Evolutionary conservation across 1,140 invertebrate species (phyloP).

Genomic region (Pemphigus obesinymphae): DNA sequence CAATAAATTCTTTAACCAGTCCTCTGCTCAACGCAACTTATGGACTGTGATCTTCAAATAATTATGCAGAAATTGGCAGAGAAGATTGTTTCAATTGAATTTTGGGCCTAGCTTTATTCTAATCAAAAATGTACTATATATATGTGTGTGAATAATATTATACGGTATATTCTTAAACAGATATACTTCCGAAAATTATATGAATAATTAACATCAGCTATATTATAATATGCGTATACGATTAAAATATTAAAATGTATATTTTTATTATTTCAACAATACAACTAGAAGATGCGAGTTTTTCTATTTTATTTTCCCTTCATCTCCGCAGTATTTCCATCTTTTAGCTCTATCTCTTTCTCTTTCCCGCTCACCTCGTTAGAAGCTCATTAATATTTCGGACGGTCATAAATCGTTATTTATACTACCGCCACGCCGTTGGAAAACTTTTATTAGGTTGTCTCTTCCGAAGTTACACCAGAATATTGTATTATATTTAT

Average conservation of each 20-base stretch:
- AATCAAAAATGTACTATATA: too few species aligned
- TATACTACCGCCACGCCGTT: background rate
- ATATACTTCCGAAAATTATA: too few species aligned
- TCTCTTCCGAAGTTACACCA: background rate
- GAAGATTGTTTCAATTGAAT: too few species aligned
- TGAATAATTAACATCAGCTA: too few species aligned
- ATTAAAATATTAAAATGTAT: background rate
- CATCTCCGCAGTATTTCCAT: background rate
- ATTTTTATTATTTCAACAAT: background rate
- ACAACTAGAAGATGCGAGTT: background rate
- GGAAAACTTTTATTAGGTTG: constrained; percentile 23
- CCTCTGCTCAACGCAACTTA: too few species aligned
- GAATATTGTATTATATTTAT: background rate
- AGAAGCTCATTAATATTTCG: constrained; percentile 36
- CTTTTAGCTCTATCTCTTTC: too few species aligned
- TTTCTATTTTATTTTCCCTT: background rate
- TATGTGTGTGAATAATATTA: too few species aligned
- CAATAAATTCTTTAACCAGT: too few species aligned
- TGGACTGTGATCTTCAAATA: too few species aligned
- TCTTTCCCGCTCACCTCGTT: background rate
- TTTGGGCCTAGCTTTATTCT: too few species aligned
- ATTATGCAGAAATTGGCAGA: too few species aligned
- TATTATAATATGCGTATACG: background rate
- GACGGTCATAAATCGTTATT: constrained; percentile 16
- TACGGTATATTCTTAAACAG: too few species aligned